Evolutionary conservation across 2,888 invertebrate species (phyloP).

Genomic region (Boloria selene): DNA sequence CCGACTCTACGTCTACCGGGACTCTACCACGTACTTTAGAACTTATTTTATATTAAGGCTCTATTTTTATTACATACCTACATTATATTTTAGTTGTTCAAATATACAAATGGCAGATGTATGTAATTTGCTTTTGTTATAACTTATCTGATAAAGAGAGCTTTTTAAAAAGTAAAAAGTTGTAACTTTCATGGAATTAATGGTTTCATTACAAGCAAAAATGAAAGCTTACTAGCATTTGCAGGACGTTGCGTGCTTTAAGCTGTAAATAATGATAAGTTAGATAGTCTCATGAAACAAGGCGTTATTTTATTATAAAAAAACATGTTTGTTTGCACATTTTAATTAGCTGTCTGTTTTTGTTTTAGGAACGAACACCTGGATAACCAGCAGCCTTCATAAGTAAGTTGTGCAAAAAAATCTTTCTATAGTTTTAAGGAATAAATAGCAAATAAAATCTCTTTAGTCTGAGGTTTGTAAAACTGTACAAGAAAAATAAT

Average conservation of each 20-base stretch:
- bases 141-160: constrained; percentile 16
- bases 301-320: too few species aligned
- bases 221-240: not conserved
- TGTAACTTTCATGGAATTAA: constrained; percentile 9
- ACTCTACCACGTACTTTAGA: constrained; percentile 5
- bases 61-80: constrained; percentile 9
- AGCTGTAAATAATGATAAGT: not conserved
- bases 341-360: too few species aligned
- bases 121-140: constrained; percentile 24
- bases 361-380: too few species aligned
- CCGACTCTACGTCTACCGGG: constrained; percentile 34
- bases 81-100: constrained; percentile 8
- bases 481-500: too few species aligned
- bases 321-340: too few species aligned
- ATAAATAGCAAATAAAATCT: too few species aligned
- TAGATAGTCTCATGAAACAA: not conserved
- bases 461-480: too few species aligned
- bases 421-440: too few species aligned
- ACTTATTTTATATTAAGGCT: constrained; percentile 8
- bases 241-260: too few species aligned
- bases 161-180: not conserved
- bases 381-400: too few species aligned
- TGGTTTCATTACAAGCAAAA: not conserved
- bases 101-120: constrained; percentile 25
- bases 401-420: too few species aligned